A percentile compares a stretch with the other conserved stretches of the same genome.
Conservation (phyloP, 64 coral and sea anemone genomes). For the Stichodactyla mertensii region DNA sequence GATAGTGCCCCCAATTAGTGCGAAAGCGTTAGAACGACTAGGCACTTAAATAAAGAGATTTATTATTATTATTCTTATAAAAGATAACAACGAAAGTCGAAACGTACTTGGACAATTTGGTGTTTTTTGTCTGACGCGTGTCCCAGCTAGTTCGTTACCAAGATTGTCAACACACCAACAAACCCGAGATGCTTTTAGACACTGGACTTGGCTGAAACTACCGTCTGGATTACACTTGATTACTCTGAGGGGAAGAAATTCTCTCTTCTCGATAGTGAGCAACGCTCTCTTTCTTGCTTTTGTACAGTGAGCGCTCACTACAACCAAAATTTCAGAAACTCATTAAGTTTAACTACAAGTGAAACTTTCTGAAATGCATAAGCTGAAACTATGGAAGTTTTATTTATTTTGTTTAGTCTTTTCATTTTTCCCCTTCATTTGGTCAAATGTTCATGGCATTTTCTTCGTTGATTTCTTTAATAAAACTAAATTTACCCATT, state of each 20-base stretch:
- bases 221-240: constrained; percentile 54
- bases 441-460: too few species aligned
- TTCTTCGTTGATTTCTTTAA: too few species aligned
- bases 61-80: too few species aligned
- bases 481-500: too few species aligned
- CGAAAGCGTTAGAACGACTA: too few species aligned
- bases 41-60: too few species aligned
- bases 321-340: background rate
- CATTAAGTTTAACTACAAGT: too few species aligned
- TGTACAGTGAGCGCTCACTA: constrained; percentile 19
- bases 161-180: constrained; percentile 48
- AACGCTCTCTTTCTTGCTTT: constrained; percentile 30
- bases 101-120: constrained; percentile 40
- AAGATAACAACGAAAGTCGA: background rate
- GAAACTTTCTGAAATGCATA: too few species aligned
- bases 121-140: constrained; percentile 1
- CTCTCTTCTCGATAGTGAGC: constrained; percentile 6
- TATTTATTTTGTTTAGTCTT: too few species aligned
- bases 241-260: constrained; percentile 22
- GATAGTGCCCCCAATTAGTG: too few species aligned
- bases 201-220: constrained; percentile 40
- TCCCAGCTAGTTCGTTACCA: constrained; percentile 40
- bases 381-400: too few species aligned
- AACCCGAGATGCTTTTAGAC: constrained; percentile 28
- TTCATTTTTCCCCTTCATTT: too few species aligned